Evolutionary conservation across 2,888 invertebrate species (phyloP), one percentile per base, ranked within the genome.

Genomic region (Calameuta filiformis): DNA sequence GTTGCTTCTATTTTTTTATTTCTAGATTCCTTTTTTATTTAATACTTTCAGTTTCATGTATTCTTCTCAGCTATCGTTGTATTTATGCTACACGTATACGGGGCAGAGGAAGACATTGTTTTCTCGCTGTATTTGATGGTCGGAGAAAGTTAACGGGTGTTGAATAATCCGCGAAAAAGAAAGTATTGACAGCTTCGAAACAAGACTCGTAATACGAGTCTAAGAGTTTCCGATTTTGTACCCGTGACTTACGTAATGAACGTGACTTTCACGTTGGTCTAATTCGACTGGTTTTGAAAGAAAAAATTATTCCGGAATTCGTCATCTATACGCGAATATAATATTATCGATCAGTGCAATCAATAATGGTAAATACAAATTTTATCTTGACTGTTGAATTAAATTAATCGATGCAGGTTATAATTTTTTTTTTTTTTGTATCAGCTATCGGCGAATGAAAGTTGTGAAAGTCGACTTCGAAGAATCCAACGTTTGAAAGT

Each of bases 101-200:
- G 35, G 56, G 12, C 35, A 30, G 74, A 12, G 77, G 30, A 37
- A 68, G 37, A 74, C n/a, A 68, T 37, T 68, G 34, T 33, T 69
- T 37, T 56, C 68, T 69, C 33, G 33, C 68, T 1, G n/a, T 73
- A 69, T 81, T 76, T 80, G 78, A 80, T 77, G 74, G 37, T 12
- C 76, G 83, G 89, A 89, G 90, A 90, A 90, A 90, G 90, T 89
- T 78, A 77, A 40, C 34, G 69, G 81, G 86, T 56, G 23, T 90
- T 90, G 87, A 80, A 89, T 90, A 90, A 90, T 84, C 81, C 77
- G 79, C 83, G 89, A 89, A 88, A 89, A 87, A 84, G 89, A 89
- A 89, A 90, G 89, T 88, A 83, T 81, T 82, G 81, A 80, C 79
- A 23, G 2, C 9, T 56, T 56, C 23, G 15, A 23, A 56, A 23